A percentile compares a stretch with the other conserved stretches of the same genome.
These are phyloP conservation scores for Scomber japonicus DNA, from an alignment of 2,113 vertebrate species.

Conservation along the genomic window DNA sequence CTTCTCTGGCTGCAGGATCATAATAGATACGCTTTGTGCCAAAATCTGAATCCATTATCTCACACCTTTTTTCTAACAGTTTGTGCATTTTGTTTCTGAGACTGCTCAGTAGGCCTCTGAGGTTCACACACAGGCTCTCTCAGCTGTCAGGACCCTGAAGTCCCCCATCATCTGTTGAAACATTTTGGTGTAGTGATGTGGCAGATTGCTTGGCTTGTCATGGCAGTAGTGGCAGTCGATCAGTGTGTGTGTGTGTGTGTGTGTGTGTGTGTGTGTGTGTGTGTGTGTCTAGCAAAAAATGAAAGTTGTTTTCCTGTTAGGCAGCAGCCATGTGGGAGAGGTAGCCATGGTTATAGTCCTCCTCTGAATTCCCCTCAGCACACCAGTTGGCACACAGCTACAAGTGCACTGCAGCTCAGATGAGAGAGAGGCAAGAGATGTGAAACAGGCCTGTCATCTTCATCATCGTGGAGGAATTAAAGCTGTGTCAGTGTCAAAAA, in stretches of 20 bases:
- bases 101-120: conserved; percentile 14
- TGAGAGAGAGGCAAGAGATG: conserved; percentile 16
- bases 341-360: conserved; percentile 72
- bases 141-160: conserved; percentile 37
- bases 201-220: conserved; percentile 57
- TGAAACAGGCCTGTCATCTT: conserved; percentile 26
- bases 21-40: conserved; percentile 26
- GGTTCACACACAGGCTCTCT: not conserved
- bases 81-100: conserved; percentile 8
- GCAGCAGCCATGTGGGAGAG: conserved; percentile 61
- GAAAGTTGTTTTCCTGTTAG: conserved; percentile 63
- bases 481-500: conserved; percentile 4
- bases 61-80: not conserved
- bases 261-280: conserved; percentile 37
- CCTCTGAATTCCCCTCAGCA: conserved; percentile 49
- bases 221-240: conserved; percentile 27
- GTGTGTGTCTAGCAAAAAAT: conserved; percentile 27
- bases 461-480: conserved; percentile 18
- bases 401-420: conserved; percentile 53
- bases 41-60: not conserved
- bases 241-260: conserved; percentile 39
- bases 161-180: conserved; percentile 30
- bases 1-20: conserved; percentile 5
- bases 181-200: conserved; percentile 48
- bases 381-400: conserved; percentile 62